Conservation (phyloP, 2,888 invertebrate species). For the Nomada goodeniana region DNA sequence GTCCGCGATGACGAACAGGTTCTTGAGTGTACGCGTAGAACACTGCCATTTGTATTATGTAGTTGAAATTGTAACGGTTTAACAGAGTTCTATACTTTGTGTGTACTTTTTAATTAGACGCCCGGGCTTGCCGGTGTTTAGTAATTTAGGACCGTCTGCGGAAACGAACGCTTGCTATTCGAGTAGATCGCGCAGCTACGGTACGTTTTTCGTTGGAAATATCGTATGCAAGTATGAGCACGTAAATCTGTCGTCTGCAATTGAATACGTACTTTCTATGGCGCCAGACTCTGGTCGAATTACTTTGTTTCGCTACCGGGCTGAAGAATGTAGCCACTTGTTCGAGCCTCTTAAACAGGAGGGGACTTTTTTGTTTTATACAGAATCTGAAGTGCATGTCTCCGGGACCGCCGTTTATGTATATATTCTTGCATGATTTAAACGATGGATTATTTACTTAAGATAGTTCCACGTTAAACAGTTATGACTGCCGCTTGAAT, state of each 20-base stretch:
- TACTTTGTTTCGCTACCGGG: conserved; percentile 32
- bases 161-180: too few relatives aligned
- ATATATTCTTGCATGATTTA: conserved; percentile 47
- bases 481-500: conserved; percentile 1
- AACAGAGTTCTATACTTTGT: too few relatives aligned
- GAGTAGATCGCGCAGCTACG: too few relatives aligned
- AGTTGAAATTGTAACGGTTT: too few relatives aligned
- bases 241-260: not conserved
- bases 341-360: conserved; percentile 47
- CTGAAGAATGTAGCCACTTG: conserved; percentile 56
- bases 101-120: too few relatives aligned
- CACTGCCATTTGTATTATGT: too few relatives aligned
- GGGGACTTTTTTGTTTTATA: conserved; percentile 49
- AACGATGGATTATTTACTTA: conserved; percentile 39
- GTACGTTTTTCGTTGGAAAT: too few relatives aligned
- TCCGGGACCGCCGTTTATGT: conserved; percentile 51
- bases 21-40: too few relatives aligned
- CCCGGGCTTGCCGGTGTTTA: too few relatives aligned
- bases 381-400: conserved; percentile 38
- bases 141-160: too few relatives aligned
- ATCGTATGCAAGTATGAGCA: not conserved
- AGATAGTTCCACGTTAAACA: conserved; percentile 22
- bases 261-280: conserved; percentile 10
- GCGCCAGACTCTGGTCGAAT: conserved; percentile 15
- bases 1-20: too few relatives aligned